These are phyloP conservation scores for Drosophila paramelanica DNA, from an alignment of 2,888 invertebrate genomes.

Conservation along the genomic window DNA sequence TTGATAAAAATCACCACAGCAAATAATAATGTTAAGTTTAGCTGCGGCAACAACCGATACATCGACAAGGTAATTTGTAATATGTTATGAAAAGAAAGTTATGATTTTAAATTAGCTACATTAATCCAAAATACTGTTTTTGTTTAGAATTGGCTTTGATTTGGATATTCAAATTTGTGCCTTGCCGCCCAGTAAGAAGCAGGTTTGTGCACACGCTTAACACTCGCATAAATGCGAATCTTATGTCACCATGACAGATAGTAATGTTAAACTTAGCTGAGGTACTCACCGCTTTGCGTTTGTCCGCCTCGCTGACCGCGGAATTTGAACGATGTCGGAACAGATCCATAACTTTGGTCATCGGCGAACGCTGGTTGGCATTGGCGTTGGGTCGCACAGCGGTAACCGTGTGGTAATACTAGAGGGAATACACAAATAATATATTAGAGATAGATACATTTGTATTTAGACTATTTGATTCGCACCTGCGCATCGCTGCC, in stretches of 20 bases:
- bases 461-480: neutral
- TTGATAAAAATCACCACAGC: neutral
- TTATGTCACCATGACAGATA: neutral
- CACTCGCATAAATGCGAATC: no score
- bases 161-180: no score
- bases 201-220: neutral
- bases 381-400: constrained; percentile 87
- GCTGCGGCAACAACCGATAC: no score
- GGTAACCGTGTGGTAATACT: constrained; percentile 91
- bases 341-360: constrained; percentile 96
- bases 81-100: no score
- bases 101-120: no score
- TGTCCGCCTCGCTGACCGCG: constrained; percentile 89
- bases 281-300: constrained; percentile 89
- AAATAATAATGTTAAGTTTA: no score
- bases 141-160: no score
- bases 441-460: neutral
- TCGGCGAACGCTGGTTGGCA: constrained; percentile 88
- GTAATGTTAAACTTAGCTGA: constrained; percentile 28
- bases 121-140: no score
- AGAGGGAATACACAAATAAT: constrained; percentile 45
- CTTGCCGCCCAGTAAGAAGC: no score
- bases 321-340: constrained; percentile 92
- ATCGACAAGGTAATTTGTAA: no score
- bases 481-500: constrained; percentile 86